Percentiles rank a stretch among this genome's conserved stretches.
Evolutionary conservation across 2,888 invertebrate species (phyloP).

Genomic region (Plagiodera versicolora): DNA sequence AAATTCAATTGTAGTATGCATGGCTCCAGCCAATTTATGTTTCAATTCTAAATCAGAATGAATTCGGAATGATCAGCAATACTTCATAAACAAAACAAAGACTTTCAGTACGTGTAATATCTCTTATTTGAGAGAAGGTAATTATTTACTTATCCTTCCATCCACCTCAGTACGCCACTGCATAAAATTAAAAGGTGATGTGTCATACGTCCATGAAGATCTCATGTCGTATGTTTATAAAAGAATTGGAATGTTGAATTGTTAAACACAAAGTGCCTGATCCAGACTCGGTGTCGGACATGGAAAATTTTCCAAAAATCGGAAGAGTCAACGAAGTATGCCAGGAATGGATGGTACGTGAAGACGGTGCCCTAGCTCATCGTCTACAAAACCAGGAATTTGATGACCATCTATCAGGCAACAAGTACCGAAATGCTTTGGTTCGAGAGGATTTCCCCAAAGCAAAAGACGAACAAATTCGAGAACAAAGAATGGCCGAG

Average conservation of each 20-base stretch:
- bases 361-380: slow-evolving; percentile 81
- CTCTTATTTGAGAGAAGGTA: too few relatives aligned
- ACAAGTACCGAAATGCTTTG: slow-evolving; percentile 71
- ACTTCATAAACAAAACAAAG: too few relatives aligned
- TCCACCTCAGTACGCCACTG: too few relatives aligned
- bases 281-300: not conserved
- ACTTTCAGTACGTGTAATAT: too few relatives aligned
- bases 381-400: slow-evolving; percentile 81
- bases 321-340: slow-evolving; percentile 75
- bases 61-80: too few relatives aligned
- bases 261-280: slow-evolving; percentile 26
- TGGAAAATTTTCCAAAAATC: slow-evolving; percentile 63
- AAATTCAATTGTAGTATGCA: too few relatives aligned
- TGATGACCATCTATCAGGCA: slow-evolving; percentile 75
- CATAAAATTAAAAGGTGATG: too few relatives aligned
- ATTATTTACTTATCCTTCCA: too few relatives aligned
- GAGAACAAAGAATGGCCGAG: slow-evolving; percentile 67
- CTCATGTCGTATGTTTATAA: not conserved
- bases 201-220: not conserved
- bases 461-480: slow-evolving; percentile 72
- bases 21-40: too few relatives aligned
- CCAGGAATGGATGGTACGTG: slow-evolving; percentile 80
- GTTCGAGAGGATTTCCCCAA: slow-evolving; percentile 78
- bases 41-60: too few relatives aligned
- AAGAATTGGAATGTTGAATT: too few relatives aligned